phyloP scores from a whole-genome alignment of 2,888 invertebrate species.

The Tenodera sinensis region DNA sequence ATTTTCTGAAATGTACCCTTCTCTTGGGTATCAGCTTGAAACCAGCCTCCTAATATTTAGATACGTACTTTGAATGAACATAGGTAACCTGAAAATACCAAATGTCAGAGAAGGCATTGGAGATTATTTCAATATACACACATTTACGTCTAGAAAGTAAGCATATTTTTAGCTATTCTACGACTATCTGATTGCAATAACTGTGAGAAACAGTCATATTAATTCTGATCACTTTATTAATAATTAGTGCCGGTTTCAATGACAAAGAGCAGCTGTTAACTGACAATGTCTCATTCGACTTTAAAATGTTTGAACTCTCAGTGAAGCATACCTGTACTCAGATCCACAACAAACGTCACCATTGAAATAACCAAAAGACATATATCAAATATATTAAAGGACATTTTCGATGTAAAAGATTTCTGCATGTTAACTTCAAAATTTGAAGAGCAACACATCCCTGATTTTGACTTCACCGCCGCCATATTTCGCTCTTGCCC shows the following conservation, averaged over 20 bases:
- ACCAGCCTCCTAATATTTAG: too few species aligned
- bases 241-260: background rate
- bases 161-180: too few species aligned
- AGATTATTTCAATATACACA: too few species aligned
- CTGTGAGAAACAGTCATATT: too few species aligned
- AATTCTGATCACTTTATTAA: background rate
- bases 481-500: constrained; percentile 29
- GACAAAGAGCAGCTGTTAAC: background rate
- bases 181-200: too few species aligned
- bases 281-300: background rate
- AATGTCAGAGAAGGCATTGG: too few species aligned
- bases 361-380: constrained; percentile 55
- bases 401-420: constrained; percentile 18
- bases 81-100: too few species aligned
- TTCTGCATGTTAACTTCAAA: constrained; percentile 29
- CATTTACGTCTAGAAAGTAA: too few species aligned
- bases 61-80: too few species aligned
- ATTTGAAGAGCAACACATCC: constrained; percentile 14
- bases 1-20: too few species aligned
- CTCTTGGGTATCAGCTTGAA: too few species aligned
- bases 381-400: constrained; percentile 52
- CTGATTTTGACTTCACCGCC: constrained; percentile 32
- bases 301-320: constrained; percentile 18
- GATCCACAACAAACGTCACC: constrained; percentile 55
- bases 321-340: constrained; percentile 53